A percentile compares a stretch with the other conserved stretches of the same genome.
Evolutionary conservation across 2,888 invertebrate genomes (phyloP).

Genomic region (Volucella bombylans): DNA sequence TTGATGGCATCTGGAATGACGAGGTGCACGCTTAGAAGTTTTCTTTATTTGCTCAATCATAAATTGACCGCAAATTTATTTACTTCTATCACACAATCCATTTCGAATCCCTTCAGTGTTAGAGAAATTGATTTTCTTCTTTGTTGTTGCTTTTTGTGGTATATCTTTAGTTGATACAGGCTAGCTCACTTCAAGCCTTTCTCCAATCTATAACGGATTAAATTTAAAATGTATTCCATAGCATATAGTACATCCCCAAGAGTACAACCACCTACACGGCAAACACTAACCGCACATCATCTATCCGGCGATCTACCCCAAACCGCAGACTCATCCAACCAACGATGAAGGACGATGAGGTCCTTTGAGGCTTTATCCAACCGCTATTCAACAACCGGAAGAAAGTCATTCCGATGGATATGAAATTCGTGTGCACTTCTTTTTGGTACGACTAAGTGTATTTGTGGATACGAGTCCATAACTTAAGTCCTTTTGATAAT

Average conservation of each 20-base stretch:
- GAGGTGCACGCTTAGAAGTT: conserved; percentile 5
- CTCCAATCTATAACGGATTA: conserved; percentile 58
- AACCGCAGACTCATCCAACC: background rate
- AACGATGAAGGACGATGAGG: background rate
- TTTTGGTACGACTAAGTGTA: conserved; percentile 16
- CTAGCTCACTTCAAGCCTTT: conserved; percentile 38
- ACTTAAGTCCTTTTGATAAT: conserved; percentile 66
- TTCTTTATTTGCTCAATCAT: conserved; percentile 45
- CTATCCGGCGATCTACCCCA: background rate
- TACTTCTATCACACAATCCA: conserved; percentile 63
- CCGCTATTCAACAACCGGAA: conserved; percentile 50
- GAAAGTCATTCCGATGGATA: conserved; percentile 62
- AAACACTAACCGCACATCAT: conserved; percentile 13
- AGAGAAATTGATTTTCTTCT: conserved; percentile 1
- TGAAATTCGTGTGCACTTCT: conserved; percentile 54
- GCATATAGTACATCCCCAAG: conserved; percentile 8
- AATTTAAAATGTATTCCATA: conserved; percentile 48
- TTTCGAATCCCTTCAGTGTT: conserved; percentile 21
- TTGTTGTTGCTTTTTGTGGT: background rate
- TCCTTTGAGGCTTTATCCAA: conserved; percentile 41
- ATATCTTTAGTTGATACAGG: no score
- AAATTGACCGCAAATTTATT: conserved; percentile 72
- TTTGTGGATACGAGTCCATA: conserved; percentile 45
- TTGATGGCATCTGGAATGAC: conserved; percentile 59
- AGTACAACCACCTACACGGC: conserved; percentile 8